Conservation (phyloP, 2,888 invertebrate species). For the Andrena dorsata region DNA sequence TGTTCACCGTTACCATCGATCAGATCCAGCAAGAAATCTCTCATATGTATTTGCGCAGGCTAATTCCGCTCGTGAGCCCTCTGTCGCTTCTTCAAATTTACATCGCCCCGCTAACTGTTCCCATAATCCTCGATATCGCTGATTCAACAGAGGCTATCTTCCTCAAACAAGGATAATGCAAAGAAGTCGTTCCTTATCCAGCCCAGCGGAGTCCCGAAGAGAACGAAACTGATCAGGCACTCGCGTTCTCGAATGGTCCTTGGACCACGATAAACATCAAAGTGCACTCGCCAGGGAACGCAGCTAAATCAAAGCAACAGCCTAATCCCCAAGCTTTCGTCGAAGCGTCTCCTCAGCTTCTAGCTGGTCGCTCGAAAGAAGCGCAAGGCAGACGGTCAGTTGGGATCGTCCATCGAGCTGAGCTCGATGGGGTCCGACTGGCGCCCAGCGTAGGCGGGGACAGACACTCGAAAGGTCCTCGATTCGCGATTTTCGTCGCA, state of each 20-base stretch:
- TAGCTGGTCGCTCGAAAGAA: neutral
- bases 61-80: neutral
- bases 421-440: no score
- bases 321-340: neutral
- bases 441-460: neutral
- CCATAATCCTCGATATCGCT: neutral
- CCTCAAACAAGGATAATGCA: conserved; percentile 11
- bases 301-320: neutral
- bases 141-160: conserved; percentile 27
- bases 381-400: no score
- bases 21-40: neutral
- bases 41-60: neutral
- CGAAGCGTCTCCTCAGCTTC: neutral
- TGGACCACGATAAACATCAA: conserved; percentile 19
- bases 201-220: neutral
- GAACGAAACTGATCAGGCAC: conserved; percentile 37
- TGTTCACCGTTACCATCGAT: neutral
- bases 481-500: conserved; percentile 33
- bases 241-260: conserved; percentile 14
- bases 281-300: conserved; percentile 14
- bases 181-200: conserved; percentile 16
- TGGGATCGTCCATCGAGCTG: no score
- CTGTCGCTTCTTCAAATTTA: neutral
- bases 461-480: conserved; percentile 1
- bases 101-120: neutral